These are phyloP conservation scores for Corythornis leucogaster DNA, from an alignment of 2,797 vertebrate genomes.

Conservation along the genomic window DNA sequence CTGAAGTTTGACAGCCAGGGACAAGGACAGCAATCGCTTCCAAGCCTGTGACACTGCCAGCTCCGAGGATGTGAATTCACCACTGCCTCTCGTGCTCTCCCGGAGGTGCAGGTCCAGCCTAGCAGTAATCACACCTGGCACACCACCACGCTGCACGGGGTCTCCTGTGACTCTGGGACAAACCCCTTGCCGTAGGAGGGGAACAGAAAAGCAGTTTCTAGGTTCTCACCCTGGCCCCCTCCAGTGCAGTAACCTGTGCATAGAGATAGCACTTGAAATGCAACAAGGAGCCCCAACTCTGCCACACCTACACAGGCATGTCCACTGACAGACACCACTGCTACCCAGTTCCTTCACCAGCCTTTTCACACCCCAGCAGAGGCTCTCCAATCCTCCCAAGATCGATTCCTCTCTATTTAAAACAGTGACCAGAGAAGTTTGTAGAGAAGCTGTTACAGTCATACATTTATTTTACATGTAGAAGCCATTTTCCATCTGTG, in stretches of 20 bases:
- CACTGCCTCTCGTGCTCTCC: too few species aligned
- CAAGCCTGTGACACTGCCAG: rapidly evolving
- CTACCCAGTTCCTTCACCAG: background rate
- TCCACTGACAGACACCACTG: background rate
- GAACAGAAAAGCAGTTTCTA: background rate
- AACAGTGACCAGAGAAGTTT: background rate
- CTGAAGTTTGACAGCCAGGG: background rate
- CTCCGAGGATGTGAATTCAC: background rate
- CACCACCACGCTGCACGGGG: too few species aligned
- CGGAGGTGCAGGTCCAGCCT: too few species aligned
- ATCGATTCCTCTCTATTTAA: background rate
- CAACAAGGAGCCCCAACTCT: background rate
- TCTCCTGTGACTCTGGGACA: background rate
- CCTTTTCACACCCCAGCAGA: slow-evolving; percentile 12
- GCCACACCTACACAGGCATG: background rate
- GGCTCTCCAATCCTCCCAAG: background rate
- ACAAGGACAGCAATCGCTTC: background rate
- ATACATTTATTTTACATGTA: background rate
- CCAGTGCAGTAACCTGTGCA: background rate
- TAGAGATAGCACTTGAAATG: background rate
- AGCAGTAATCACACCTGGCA: too few species aligned
- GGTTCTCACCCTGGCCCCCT: background rate
- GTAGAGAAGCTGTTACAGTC: background rate
- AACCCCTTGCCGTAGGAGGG: background rate
- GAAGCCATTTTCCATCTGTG: background rate